Conservation (phyloP, 1,140 invertebrate genomes). For the Diorhabda carinulata region DNA sequence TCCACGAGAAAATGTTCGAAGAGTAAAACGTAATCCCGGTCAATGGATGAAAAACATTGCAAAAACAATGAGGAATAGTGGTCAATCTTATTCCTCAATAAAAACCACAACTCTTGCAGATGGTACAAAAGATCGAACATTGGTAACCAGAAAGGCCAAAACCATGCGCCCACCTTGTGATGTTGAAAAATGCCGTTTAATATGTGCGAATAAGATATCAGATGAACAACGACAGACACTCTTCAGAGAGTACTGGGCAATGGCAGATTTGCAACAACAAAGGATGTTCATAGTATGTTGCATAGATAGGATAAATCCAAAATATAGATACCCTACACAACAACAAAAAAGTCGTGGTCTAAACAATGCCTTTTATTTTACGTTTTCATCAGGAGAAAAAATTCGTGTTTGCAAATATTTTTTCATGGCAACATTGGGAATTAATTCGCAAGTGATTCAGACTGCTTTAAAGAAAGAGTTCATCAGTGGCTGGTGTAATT, state of each 20-base stretch:
- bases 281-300: slow-evolving; percentile 9
- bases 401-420: slow-evolving; percentile 7
- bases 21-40: neutral
- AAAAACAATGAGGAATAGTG: slow-evolving; percentile 10
- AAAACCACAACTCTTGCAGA: slow-evolving; percentile 4
- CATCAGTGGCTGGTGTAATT: neutral
- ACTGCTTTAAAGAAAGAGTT: neutral
- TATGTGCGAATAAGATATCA: slow-evolving; percentile 8
- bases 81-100: slow-evolving; percentile 11
- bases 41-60: slow-evolving; percentile 9
- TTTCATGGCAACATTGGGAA: slow-evolving; percentile 8
- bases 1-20: slow-evolving; percentile 8
- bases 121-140: slow-evolving; percentile 10
- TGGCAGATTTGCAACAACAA: slow-evolving; percentile 13
- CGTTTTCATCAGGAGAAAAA: slow-evolving; percentile 10
- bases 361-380: slow-evolving; percentile 12
- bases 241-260: slow-evolving; percentile 8
- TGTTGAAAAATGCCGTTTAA: slow-evolving; percentile 11
- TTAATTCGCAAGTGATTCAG: neutral
- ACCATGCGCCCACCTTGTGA: slow-evolving; percentile 8
- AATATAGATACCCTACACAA: slow-evolving; percentile 4
- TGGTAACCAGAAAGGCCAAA: slow-evolving; percentile 2
- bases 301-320: slow-evolving; percentile 5
- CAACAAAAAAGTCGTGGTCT: slow-evolving; percentile 10
- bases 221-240: slow-evolving; percentile 10